Evolutionary conservation across 2,797 vertebrate genomes (phyloP).

Genomic region (Intellagama lesueurii): DNA sequence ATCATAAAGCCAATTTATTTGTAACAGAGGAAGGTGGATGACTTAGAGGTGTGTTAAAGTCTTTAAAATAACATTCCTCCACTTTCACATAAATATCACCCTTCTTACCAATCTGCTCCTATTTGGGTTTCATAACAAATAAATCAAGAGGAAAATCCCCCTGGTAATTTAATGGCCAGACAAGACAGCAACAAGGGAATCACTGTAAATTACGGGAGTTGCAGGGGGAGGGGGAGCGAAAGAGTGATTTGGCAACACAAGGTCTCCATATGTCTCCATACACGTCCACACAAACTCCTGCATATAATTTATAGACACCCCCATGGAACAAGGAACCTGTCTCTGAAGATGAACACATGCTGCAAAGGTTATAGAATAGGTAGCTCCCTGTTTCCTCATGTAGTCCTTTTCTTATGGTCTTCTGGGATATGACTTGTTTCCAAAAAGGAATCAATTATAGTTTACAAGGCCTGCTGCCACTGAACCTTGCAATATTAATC

Average conservation of each 20-base stretch:
- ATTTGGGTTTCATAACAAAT: constrained; percentile 49
- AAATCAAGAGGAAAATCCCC: constrained; percentile 39
- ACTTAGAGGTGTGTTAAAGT: background rate
- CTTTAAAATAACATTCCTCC: constrained; percentile 30
- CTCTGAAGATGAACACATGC: constrained; percentile 66
- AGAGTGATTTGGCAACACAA: constrained; percentile 61
- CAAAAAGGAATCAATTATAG: constrained; percentile 75
- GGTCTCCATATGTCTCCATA: constrained; percentile 75
- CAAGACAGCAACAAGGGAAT: constrained; percentile 55
- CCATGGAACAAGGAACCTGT: constrained; percentile 61
- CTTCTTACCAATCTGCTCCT: constrained; percentile 34
- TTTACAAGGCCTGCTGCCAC: constrained; percentile 66
- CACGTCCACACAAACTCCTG: constrained; percentile 64
- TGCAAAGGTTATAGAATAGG: constrained; percentile 70
- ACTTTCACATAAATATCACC: constrained; percentile 38
- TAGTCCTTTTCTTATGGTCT: constrained; percentile 69
- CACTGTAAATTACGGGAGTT: constrained; percentile 58
- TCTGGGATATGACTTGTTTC: constrained; percentile 67
- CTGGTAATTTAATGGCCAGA: constrained; percentile 55
- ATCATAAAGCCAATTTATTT: constrained; percentile 5
- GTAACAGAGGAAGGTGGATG: background rate
- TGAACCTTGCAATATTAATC: constrained; percentile 75
- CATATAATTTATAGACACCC: constrained; percentile 65
- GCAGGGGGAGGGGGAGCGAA: background rate
- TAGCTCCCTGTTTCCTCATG: constrained; percentile 69